Percentiles rank a stretch among this genome's conserved stretches.
These are phyloP conservation scores for Apaloderma vittatum DNA, from an alignment of 2,113 vertebrate genomes.

Conservation along the genomic window DNA sequence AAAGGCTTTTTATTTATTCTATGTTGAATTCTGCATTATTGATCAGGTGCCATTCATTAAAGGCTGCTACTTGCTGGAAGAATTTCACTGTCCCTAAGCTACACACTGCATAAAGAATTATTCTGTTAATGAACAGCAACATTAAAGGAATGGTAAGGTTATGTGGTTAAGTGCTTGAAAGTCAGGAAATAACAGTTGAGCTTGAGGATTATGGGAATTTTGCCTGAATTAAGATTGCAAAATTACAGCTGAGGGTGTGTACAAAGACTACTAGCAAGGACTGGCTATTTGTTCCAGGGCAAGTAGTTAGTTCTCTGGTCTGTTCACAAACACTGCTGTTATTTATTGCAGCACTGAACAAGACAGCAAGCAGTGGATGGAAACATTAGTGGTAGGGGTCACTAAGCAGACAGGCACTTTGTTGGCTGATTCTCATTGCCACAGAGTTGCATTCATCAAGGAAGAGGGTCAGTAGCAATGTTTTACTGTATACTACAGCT, in stretches of 20 bases:
- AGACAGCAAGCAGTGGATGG: background rate
- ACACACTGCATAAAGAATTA: conserved; percentile 37
- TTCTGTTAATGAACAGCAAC: background rate
- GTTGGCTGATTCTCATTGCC: background rate
- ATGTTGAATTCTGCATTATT: conserved; percentile 70
- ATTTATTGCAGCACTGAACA: background rate
- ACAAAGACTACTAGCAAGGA: background rate
- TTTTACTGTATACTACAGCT: background rate
- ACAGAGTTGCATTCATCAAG: background rate
- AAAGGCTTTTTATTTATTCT: conserved; percentile 73
- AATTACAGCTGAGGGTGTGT: background rate
- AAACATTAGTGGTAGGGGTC: background rate
- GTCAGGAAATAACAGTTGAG: background rate
- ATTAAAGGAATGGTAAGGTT: conserved; percentile 10
- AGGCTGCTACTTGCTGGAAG: conserved; percentile 47
- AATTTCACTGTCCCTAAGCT: conserved; percentile 38
- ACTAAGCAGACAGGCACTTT: background rate
- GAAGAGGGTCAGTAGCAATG: background rate
- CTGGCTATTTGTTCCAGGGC: background rate
- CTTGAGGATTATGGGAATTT: background rate
- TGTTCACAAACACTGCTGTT: background rate
- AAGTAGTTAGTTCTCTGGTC: background rate
- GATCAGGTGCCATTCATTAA: conserved; percentile 73
- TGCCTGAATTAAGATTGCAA: background rate
- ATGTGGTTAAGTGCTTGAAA: background rate